Percentiles rank a stretch among this genome's conserved stretches.
Evolutionary conservation across 2,113 vertebrate genomes (phyloP).

Genomic region (Chloropsis cyanopogon): DNA sequence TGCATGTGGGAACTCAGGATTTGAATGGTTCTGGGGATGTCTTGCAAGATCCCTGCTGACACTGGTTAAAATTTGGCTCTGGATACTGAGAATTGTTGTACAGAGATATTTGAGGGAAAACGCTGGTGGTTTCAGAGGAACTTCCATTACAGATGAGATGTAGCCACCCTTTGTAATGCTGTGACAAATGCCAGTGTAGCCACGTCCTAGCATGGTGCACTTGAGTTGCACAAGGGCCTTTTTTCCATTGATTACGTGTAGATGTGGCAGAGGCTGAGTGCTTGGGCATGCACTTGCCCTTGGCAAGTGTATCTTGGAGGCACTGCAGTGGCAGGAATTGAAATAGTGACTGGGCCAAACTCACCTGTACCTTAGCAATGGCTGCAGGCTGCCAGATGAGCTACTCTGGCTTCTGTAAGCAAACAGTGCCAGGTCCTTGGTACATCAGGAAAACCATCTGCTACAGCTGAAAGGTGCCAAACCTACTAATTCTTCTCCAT

Average conservation of each 20-base stretch:
- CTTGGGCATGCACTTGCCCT: neutral
- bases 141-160: neutral
- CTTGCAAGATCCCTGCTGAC: neutral
- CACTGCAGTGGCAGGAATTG: neutral
- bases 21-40: neutral
- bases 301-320: neutral
- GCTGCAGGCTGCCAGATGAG: neutral
- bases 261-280: neutral
- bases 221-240: neutral
- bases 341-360: neutral
- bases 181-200: neutral
- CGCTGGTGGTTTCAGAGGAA: neutral
- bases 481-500: neutral
- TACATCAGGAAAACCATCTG: neutral
- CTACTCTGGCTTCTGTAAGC: neutral
- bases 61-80: neutral
- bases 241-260: neutral
- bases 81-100: neutral
- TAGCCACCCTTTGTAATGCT: neutral
- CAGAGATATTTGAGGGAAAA: neutral
- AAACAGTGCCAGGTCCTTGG: neutral
- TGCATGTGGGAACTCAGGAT: accelerated
- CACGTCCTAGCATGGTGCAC: neutral
- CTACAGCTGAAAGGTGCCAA: neutral
- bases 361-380: neutral